Evolutionary conservation across 2,797 vertebrate genomes (phyloP).

Genomic region (Geotrypetes seraphini): DNA sequence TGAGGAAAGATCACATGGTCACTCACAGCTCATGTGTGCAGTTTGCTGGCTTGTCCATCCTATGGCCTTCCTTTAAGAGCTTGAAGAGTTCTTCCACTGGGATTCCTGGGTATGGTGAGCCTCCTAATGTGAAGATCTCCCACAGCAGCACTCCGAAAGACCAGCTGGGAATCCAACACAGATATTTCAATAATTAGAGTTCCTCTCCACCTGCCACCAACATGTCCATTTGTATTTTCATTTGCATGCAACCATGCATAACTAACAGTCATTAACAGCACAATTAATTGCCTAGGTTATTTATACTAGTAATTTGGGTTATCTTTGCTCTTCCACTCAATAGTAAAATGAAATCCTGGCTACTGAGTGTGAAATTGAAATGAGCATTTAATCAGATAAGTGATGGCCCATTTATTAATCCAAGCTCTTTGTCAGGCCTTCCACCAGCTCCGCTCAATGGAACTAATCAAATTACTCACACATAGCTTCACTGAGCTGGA

Average conservation of each 20-base stretch:
- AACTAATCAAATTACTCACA: slow-evolving; percentile 73
- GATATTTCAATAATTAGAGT: slow-evolving; percentile 35
- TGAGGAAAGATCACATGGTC: too few relatives aligned
- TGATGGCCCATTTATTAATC: slow-evolving; percentile 60
- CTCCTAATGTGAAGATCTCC: slow-evolving; percentile 97
- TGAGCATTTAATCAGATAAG: slow-evolving; percentile 62
- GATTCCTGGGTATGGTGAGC: slow-evolving; percentile 92
- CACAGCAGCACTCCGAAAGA: slow-evolving; percentile 93
- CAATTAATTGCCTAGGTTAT: slow-evolving; percentile 43
- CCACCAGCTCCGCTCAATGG: slow-evolving; percentile 46
- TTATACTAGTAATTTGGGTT: slow-evolving; percentile 38
- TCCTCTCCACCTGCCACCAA: slow-evolving; percentile 1
- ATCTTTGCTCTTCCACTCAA: slow-evolving; percentile 37
- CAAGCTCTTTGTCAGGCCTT: slow-evolving; percentile 50
- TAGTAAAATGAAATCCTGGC: slow-evolving; percentile 35
- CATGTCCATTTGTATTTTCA: slow-evolving; percentile 9
- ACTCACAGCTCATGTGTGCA: slow-evolving; percentile 94
- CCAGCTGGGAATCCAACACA: slow-evolving; percentile 68
- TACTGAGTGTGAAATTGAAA: slow-evolving; percentile 50
- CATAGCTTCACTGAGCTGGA: slow-evolving; percentile 39
- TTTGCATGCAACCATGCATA: slow-evolving; percentile 36
- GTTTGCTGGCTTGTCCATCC: slow-evolving; percentile 97
- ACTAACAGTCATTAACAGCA: slow-evolving; percentile 44
- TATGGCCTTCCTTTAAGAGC: slow-evolving; percentile 93
- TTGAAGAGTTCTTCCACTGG: slow-evolving; percentile 97